phyloP scores from a whole-genome alignment of 2,113 vertebrate genomes.

The Blennius ocellaris region DNA sequence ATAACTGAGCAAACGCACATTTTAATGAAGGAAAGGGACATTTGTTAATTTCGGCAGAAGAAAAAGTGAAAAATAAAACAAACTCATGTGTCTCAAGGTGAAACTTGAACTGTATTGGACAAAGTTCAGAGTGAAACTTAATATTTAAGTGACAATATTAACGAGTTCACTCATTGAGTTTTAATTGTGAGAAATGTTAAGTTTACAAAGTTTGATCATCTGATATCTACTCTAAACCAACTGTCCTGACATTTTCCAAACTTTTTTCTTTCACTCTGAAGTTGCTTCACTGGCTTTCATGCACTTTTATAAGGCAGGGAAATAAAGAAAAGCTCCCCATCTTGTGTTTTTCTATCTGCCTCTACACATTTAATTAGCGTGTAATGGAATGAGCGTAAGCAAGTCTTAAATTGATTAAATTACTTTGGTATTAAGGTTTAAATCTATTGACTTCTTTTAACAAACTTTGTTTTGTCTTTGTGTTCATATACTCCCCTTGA shows the following conservation, averaged over 20 bases:
- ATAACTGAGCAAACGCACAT: no score
- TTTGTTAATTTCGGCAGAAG: neutral
- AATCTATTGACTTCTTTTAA: neutral
- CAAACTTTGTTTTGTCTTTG: no score
- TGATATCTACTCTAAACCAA: neutral
- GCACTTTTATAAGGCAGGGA: neutral
- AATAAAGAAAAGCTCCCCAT: no score
- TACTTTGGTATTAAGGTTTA: neutral
- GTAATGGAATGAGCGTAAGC: neutral
- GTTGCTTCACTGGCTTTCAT: neutral
- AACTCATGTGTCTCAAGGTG: neutral
- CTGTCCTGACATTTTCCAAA: slow-evolving; percentile 13
- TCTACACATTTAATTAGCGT: neutral
- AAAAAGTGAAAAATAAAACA: neutral
- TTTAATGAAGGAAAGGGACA: no score
- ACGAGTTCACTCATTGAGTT: neutral
- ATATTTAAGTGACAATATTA: neutral
- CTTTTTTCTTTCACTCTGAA: neutral
- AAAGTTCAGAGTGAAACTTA: neutral
- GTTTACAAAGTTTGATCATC: neutral
- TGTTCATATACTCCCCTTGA: no score
- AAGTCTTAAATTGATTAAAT: neutral
- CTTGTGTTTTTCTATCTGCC: no score
- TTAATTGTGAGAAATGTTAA: neutral
- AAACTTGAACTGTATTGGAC: neutral